Conservation (phyloP, 2,113 vertebrate species). For the Apteryx mantelli region DNA sequence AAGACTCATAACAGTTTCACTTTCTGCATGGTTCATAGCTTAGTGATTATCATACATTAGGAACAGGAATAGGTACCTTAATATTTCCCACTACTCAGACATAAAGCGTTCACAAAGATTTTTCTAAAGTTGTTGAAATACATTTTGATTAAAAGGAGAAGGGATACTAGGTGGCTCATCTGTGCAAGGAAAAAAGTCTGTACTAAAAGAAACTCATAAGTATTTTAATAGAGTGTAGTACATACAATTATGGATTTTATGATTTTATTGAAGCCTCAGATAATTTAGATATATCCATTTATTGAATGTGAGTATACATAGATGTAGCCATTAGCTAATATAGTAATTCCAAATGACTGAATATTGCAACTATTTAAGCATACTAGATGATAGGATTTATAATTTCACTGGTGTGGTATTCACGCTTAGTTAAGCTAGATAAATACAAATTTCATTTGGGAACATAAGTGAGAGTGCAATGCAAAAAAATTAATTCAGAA, state of each 20-base stretch:
- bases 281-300: background rate
- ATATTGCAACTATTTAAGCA: conserved; percentile 9
- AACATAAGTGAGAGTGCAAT: background rate
- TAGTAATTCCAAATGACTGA: background rate
- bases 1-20: background rate
- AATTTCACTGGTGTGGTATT: background rate
- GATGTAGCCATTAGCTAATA: background rate
- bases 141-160: background rate
- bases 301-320: background rate
- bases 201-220: background rate
- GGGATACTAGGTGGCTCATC: background rate
- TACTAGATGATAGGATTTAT: background rate
- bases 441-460: background rate
- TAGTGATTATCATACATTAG: background rate
- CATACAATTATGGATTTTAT: background rate
- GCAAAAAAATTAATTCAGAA: background rate
- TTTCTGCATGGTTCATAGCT: background rate
- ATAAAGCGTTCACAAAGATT: background rate
- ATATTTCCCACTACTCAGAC: background rate
- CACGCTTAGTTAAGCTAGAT: background rate
- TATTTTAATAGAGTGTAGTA: background rate
- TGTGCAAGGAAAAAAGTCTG: background rate
- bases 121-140: background rate
- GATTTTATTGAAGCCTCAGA: background rate
- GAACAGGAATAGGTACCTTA: background rate